A percentile compares a stretch with the other conserved stretches of the same genome.
These are phyloP conservation scores for Abrostola tripartita DNA, from an alignment of 2,888 invertebrate species.

Conservation along the genomic window DNA sequence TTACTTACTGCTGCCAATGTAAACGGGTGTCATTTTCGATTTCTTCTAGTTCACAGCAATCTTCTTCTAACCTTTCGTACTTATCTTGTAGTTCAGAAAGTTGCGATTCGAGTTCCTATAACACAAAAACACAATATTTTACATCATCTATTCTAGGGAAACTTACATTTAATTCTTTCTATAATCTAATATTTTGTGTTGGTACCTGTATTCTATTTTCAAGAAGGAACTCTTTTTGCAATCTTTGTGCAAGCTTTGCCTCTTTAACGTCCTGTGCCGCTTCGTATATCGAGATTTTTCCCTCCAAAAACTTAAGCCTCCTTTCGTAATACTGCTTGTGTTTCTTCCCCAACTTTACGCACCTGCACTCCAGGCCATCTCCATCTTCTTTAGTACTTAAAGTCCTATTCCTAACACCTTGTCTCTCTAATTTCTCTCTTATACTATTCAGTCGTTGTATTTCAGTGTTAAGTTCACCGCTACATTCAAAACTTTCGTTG, in stretches of 20 bases:
- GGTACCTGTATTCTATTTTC: conserved; percentile 84
- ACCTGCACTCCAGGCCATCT: conserved; percentile 84
- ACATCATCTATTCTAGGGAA: neutral
- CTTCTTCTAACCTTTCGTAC: conserved; percentile 91
- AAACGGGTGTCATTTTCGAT: conserved; percentile 92
- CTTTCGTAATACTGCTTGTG: conserved; percentile 91
- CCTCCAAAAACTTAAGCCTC: conserved; percentile 90
- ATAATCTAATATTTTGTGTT: neutral
- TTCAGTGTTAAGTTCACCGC: conserved; percentile 88
- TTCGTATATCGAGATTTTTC: conserved; percentile 90
- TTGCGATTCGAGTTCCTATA: conserved; percentile 85
- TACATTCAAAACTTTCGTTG: conserved; percentile 86
- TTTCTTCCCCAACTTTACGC: conserved; percentile 87
- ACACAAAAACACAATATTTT: conserved; percentile 24
- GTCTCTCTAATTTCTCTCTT: conserved; percentile 89
- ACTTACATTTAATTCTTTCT: neutral
- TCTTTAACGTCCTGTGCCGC: conserved; percentile 90
- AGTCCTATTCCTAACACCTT: conserved; percentile 86
- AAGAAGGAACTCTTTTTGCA: conserved; percentile 89
- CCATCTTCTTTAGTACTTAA: conserved; percentile 79
- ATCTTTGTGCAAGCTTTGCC: conserved; percentile 89
- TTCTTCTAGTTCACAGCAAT: conserved; percentile 92
- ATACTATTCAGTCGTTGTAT: conserved; percentile 90
- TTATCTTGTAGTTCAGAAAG: conserved; percentile 89
- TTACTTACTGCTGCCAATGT: conserved; percentile 88